Conservation (phyloP, 2,888 invertebrate species). For the Hofmannophila pseudospretella region DNA sequence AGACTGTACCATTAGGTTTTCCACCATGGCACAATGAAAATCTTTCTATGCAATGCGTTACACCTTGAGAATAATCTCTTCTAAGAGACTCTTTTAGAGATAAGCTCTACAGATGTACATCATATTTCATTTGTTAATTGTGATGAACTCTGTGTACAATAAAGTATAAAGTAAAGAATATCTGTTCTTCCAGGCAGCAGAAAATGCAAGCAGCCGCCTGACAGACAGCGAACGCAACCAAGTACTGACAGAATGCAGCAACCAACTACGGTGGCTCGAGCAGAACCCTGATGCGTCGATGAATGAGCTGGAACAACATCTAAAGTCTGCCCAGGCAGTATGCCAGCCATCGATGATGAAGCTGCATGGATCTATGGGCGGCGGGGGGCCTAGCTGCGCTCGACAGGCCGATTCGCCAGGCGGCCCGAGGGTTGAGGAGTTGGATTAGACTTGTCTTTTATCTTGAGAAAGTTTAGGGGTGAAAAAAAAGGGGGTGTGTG, state of each 20-base stretch:
- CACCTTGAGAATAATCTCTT: too few species aligned
- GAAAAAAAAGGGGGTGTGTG: too few species aligned
- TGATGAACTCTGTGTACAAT: too few species aligned
- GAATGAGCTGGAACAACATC: slow-evolving; percentile 86
- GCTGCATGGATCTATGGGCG: slow-evolving; percentile 80
- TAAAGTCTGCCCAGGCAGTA: slow-evolving; percentile 85
- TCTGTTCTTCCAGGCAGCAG: slow-evolving; percentile 81
- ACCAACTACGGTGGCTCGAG: slow-evolving; percentile 89
- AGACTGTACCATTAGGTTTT: too few species aligned
- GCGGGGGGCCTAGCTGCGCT: slow-evolving; percentile 47
- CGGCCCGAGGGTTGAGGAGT: slow-evolving; percentile 84
- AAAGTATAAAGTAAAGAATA: too few species aligned
- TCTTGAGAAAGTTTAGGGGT: too few species aligned
- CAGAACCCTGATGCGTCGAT: slow-evolving; percentile 86
- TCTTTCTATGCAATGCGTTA: too few species aligned
- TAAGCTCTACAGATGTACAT: too few species aligned
- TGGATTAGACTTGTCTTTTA: too few species aligned
- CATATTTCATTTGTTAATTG: too few species aligned
- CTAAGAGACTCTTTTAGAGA: too few species aligned
- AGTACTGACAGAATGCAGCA: slow-evolving; percentile 82
- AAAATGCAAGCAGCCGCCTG: slow-evolving; percentile 82
- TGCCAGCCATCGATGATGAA: slow-evolving; percentile 91
- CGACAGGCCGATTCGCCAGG: slow-evolving; percentile 40
- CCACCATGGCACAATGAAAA: too few species aligned
- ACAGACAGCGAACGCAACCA: slow-evolving; percentile 83